phyloP scores from a whole-genome alignment of 2,113 vertebrate genomes.

The Amia ocellicauda region DNA sequence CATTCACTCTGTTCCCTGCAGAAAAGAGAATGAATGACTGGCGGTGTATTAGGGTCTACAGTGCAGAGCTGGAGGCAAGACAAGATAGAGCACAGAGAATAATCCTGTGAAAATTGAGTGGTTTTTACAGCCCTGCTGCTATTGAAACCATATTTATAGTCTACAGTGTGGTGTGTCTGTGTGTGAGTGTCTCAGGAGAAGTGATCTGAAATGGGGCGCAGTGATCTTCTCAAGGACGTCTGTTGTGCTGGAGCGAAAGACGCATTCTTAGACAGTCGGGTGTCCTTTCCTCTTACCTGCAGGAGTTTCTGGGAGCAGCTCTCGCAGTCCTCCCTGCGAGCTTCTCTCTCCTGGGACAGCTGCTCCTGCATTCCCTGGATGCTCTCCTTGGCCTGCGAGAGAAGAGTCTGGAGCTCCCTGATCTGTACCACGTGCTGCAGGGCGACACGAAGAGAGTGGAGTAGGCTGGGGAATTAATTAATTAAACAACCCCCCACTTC shows the following conservation, averaged over 20 bases:
- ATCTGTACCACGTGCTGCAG: conserved; percentile 53
- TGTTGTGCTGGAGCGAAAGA: neutral
- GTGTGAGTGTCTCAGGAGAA: no score
- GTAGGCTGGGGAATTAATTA: neutral
- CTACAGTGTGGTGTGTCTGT: no score
- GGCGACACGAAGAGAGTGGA: conserved; percentile 8
- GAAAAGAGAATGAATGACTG: no score
- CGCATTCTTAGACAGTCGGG: no score
- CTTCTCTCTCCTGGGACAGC: conserved; percentile 73
- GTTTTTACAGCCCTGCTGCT: no score
- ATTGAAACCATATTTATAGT: no score
- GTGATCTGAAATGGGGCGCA: neutral
- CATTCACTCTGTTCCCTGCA: no score
- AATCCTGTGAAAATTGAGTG: no score
- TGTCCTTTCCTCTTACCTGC: conserved; percentile 67
- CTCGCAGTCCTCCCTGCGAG: conserved; percentile 71
- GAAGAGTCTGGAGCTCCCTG: conserved; percentile 69
- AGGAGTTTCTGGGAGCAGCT: conserved; percentile 72
- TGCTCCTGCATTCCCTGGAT: conserved; percentile 71
- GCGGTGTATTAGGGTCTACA: no score
- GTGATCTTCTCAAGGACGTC: no score
- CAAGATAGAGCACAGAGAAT: no score
- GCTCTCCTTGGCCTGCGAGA: conserved; percentile 74
- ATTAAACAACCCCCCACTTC: neutral
- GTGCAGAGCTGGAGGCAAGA: no score